A percentile compares a stretch with the other conserved stretches of the same genome.
Evolutionary conservation across 2,888 invertebrate genomes (phyloP).

Genomic region (Acronicta psi): DNA sequence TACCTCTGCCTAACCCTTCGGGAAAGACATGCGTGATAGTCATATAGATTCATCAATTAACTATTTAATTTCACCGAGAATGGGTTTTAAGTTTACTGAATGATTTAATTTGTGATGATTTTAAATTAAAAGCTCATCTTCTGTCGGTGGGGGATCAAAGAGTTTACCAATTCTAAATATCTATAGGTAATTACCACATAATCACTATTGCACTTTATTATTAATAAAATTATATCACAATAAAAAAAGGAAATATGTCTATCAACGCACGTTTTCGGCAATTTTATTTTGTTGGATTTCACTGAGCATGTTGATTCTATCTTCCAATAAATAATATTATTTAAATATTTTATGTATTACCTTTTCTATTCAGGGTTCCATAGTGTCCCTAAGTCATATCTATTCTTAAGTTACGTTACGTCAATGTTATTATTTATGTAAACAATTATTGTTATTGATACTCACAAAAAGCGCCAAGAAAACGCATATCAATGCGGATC

Average conservation of each 20-base stretch:
- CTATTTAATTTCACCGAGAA: no score
- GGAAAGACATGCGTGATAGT: no score
- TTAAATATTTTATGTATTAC: background rate
- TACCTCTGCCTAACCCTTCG: no score
- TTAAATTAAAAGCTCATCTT: no score
- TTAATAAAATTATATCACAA: constrained; percentile 26
- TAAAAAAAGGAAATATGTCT: constrained; percentile 32
- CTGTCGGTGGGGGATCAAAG: no score
- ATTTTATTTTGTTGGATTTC: constrained; percentile 17
- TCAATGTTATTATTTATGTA: constrained; percentile 1
- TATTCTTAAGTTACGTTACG: background rate
- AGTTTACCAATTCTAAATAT: no score
- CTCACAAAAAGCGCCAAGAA: constrained; percentile 80
- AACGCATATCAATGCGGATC: constrained; percentile 78
- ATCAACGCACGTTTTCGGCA: constrained; percentile 38
- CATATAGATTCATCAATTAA: no score
- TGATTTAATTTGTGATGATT: no score
- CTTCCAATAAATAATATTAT: background rate
- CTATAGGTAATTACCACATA: background rate
- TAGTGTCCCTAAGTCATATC: background rate
- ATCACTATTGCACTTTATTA: constrained; percentile 13
- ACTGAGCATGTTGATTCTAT: no score
- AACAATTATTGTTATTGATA: constrained; percentile 40
- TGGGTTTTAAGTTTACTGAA: no score
- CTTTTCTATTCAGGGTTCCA: background rate